phyloP scores from a whole-genome alignment of 2,888 invertebrate genomes.

The Drosophila pegasa region DNA sequence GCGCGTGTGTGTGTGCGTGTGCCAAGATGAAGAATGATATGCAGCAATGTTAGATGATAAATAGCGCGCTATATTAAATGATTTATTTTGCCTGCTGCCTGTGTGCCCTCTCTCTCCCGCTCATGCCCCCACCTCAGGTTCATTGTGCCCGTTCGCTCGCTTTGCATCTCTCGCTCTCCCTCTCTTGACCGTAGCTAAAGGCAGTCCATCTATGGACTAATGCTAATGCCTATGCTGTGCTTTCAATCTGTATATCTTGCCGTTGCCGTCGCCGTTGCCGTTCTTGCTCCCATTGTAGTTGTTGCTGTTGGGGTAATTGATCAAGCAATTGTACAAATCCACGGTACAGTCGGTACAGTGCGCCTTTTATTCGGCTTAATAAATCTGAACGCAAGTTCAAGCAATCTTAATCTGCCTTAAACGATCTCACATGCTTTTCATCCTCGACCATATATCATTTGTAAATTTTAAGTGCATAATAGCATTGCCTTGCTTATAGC shows the following conservation, averaged over 20 bases:
- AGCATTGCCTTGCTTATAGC: conserved; percentile 5
- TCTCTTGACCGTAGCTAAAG: conserved; percentile 46
- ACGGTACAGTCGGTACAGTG: conserved; percentile 48
- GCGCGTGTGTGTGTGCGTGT: conserved; percentile 30
- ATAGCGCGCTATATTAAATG: conserved; percentile 80
- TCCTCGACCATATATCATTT: conserved; percentile 17
- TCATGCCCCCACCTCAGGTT: conserved; percentile 48
- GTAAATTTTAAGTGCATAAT: conserved; percentile 4
- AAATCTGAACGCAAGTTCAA: conserved; percentile 31
- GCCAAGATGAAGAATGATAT: conserved; percentile 74
- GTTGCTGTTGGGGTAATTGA: conserved; percentile 49
- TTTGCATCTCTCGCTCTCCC: conserved; percentile 45
- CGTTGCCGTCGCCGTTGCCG: not conserved
- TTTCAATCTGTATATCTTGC: conserved; percentile 42
- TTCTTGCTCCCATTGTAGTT: conserved; percentile 34
- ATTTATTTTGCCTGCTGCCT: conserved; percentile 63
- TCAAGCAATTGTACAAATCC: conserved; percentile 59
- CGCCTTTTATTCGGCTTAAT: conserved; percentile 42
- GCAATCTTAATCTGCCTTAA: conserved; percentile 18
- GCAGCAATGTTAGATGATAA: conserved; percentile 74
- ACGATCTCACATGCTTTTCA: conserved; percentile 11
- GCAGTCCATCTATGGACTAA: conserved; percentile 48
- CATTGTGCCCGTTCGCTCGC: conserved; percentile 59
- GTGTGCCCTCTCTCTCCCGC: conserved; percentile 3
- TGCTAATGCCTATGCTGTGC: conserved; percentile 52